phyloP scores from a whole-genome alignment of 92 coral and sea anemone genomes.

The Epizoanthus illoricatus region DNA sequence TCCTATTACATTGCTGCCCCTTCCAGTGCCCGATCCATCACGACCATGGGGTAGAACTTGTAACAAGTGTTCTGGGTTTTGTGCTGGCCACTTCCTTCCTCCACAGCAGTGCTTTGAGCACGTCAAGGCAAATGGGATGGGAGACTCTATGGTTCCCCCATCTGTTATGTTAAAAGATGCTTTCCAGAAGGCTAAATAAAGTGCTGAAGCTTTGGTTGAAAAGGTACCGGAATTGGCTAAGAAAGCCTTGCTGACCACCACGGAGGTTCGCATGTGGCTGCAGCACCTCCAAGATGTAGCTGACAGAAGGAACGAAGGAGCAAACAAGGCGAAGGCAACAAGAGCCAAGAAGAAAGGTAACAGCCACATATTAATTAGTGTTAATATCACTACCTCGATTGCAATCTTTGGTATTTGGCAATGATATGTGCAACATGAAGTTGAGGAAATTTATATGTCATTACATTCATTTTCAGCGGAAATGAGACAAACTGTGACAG shows the following conservation, averaged over 20 bases:
- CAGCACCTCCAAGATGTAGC: slow-evolving; percentile 43
- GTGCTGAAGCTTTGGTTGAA: slow-evolving; percentile 24
- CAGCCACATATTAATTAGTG: not conserved
- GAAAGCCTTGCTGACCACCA: slow-evolving; percentile 38
- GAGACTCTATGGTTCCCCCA: slow-evolving; percentile 45
- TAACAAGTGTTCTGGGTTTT: slow-evolving; percentile 36
- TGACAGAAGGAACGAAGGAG: slow-evolving; percentile 54
- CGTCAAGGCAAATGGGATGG: slow-evolving; percentile 41
- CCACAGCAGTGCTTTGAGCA: slow-evolving; percentile 50
- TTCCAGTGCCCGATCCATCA: slow-evolving; percentile 41
- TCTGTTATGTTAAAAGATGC: slow-evolving; percentile 36
- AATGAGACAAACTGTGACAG: not conserved
- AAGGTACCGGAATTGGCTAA: slow-evolving; percentile 46
- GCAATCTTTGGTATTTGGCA: not conserved
- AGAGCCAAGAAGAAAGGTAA: slow-evolving; percentile 53
- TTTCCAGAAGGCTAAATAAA: slow-evolving; percentile 33
- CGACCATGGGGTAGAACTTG: slow-evolving; percentile 62
- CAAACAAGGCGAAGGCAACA: slow-evolving; percentile 48
- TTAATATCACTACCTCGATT: not conserved
- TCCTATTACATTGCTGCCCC: slow-evolving; percentile 32
- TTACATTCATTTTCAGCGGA: slow-evolving; percentile 10
- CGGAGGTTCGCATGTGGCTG: slow-evolving; percentile 55
- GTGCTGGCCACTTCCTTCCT: slow-evolving; percentile 52
- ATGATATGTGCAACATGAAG: not conserved
- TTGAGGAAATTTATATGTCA: slow-evolving; percentile 10